Base-by-base conservation (phyloP, 2,888 invertebrate genomes). In the Agonopterix arenella region DNA sequence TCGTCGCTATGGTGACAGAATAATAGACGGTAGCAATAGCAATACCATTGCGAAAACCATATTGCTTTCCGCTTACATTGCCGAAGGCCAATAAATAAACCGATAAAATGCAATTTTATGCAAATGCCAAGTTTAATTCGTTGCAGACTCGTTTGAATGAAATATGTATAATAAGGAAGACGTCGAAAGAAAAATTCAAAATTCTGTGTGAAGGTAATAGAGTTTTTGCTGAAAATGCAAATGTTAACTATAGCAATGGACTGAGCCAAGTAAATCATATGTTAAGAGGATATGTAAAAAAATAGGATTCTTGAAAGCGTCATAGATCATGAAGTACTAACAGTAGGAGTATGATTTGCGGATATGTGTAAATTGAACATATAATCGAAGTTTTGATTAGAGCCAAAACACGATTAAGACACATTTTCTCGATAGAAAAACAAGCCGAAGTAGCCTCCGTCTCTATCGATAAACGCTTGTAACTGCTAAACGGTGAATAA, bases 1-100 rank as follows among this genome's bases (percentile, higher is more conserved):
- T 28, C 18, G 73, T 74, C 64, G 50, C 73, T 64, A 76, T 72
- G 63, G 73, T 54, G 57, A 74, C 71, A 53, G 53, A 46, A 40
- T 52, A 57, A 58, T 51, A 50, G 49, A 57, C 52, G 49, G 64
- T 61, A n/a, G n/a, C 5, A 28, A 28, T 28, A 28, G 28, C 28
- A 28, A n/a, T 40, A 40, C 68, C 62, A 68, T 53, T 59, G 59
- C 64, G 67, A 67, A 59, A 61, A 65, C 62, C 62, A 61, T 59
- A 64, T 56, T 59, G 56, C 56, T 59, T 59, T 60, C 55, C 54
- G 63, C 58, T 61, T 48, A 64, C 60, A 56, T 56, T 49, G 16
- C 53, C 61, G 59, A 48, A 46, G 49, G 44, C 36, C 46, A 42
- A 48, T 52, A 52, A 52, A 51, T 40, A 13, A 44, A 45, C 16